Conservation (phyloP, 2,797 vertebrate genomes). For the Gallirallus australis region DNA sequence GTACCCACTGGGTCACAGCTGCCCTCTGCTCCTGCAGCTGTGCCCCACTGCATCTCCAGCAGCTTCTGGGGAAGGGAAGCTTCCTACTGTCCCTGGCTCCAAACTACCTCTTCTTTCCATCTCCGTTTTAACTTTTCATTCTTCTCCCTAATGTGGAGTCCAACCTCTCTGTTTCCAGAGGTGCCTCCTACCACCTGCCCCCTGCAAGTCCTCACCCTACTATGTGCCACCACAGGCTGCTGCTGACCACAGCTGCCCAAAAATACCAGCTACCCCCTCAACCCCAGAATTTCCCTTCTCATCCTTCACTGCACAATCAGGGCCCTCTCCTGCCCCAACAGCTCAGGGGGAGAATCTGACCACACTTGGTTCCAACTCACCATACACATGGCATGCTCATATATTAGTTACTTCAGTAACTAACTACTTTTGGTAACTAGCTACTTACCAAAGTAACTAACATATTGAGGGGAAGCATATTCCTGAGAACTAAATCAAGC, state of each 20-base stretch:
- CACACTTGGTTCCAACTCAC: not conserved
- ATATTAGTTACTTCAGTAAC: not conserved
- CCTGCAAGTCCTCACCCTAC: not conserved
- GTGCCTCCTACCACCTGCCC: not conserved
- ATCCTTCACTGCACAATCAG: not conserved
- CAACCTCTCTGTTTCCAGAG: not conserved
- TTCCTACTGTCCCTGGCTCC: not conserved
- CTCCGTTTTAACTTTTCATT: not conserved
- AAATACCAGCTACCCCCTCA: not conserved
- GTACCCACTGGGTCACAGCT: too few relatives aligned
- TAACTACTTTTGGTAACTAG: too few relatives aligned
- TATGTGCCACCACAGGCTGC: fast-evolving
- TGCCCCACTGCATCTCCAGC: not conserved
- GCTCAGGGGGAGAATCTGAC: not conserved
- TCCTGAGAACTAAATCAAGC: not conserved
- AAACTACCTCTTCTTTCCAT: not conserved
- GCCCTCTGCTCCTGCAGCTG: not conserved
- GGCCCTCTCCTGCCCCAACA: not conserved
- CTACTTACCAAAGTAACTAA: too few relatives aligned
- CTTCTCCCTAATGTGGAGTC: fast-evolving
- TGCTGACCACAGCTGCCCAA: not conserved
- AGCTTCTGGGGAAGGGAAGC: too few relatives aligned
- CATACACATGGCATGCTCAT: too few relatives aligned
- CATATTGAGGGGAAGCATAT: not conserved
- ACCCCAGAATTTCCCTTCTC: not conserved